Evolutionary conservation across 2,888 invertebrate genomes (phyloP).

Genomic region (Abrostola tripartita): DNA sequence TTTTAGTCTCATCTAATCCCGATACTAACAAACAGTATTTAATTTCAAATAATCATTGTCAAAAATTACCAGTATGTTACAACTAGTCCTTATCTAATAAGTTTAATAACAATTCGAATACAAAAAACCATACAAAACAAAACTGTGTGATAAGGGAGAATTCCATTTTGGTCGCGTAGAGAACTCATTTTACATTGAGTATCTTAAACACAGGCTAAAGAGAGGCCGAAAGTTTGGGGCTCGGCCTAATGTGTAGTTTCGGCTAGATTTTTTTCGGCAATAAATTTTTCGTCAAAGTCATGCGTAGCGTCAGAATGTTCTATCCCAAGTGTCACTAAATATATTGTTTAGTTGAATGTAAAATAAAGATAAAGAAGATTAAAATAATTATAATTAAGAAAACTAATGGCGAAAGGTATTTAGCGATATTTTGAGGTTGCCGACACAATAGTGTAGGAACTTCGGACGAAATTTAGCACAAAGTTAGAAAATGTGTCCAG

Average conservation of each 20-base stretch:
- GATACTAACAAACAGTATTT: too few relatives aligned
- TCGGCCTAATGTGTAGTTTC: conserved; percentile 21
- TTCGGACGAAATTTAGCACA: not conserved
- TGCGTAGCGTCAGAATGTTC: too few relatives aligned
- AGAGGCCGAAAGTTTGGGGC: conserved; percentile 9
- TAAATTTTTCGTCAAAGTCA: too few relatives aligned
- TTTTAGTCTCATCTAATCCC: too few relatives aligned
- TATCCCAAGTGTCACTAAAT: too few relatives aligned
- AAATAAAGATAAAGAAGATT: not conserved
- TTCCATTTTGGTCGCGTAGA: conserved; percentile 37
- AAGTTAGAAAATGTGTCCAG: conserved; percentile 3
- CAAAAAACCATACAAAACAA: conserved; percentile 32
- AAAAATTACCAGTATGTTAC: too few relatives aligned
- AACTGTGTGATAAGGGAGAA: conserved; percentile 23
- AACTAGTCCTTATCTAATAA: too few relatives aligned
- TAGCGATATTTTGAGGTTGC: not conserved
- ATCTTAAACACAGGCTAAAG: conserved; percentile 10
- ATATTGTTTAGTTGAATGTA: conserved; percentile 11
- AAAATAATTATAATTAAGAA: too few relatives aligned
- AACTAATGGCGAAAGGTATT: not conserved
- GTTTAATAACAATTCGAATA: too few relatives aligned
- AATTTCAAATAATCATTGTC: too few relatives aligned
- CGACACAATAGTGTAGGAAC: not conserved
- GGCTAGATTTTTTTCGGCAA: conserved; percentile 3
- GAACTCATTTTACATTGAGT: conserved; percentile 21